These are phyloP conservation scores for Coptodon rendalli DNA, from an alignment of 2,113 vertebrate species.

Conservation along the genomic window DNA sequence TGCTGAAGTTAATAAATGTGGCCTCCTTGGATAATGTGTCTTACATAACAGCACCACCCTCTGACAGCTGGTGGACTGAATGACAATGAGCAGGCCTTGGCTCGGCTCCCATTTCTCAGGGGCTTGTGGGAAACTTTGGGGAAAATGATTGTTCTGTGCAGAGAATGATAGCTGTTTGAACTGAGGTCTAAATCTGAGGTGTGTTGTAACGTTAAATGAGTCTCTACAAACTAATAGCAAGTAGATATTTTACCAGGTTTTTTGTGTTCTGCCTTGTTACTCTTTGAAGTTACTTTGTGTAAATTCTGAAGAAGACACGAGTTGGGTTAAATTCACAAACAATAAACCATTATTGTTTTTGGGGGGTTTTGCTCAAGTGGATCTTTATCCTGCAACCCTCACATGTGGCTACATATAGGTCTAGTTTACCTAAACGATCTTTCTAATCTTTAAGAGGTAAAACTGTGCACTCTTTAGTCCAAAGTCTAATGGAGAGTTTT, in stretches of 20 bases:
- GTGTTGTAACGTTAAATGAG: background rate
- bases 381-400: background rate
- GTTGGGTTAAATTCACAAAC: background rate
- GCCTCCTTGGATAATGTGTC: background rate
- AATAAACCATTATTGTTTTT: background rate
- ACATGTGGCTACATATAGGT: background rate
- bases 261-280: background rate
- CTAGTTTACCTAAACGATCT: background rate
- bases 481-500: background rate
- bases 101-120: background rate
- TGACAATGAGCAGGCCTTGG: constrained; percentile 20
- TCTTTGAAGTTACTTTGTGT: background rate
- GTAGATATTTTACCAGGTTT: background rate
- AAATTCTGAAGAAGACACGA: background rate
- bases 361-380: background rate
- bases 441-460: background rate
- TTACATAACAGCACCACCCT: constrained; percentile 30
- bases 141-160: background rate
- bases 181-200: background rate
- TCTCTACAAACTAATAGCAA: background rate
- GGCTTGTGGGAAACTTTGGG: background rate
- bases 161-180: background rate
- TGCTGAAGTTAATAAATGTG: background rate
- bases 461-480: background rate
- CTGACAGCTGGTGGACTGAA: constrained; percentile 16